Evolutionary conservation across 2,797 vertebrate species (phyloP).

Genomic region (Sebastes taczanowskii): DNA sequence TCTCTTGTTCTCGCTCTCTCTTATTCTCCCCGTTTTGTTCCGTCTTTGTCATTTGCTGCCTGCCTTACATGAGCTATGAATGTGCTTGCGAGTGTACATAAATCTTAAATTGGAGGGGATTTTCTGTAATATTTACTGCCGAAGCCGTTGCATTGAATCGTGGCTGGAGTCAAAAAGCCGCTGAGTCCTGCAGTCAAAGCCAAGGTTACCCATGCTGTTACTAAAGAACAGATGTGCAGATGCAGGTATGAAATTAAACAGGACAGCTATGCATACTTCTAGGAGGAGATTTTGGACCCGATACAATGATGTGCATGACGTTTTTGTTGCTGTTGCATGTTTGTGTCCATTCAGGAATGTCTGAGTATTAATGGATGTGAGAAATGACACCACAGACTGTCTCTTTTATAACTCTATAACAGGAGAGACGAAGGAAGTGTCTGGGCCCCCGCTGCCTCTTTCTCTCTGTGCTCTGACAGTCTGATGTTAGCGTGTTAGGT

Average conservation of each 20-base stretch:
- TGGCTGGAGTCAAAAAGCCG: conserved; percentile 33
- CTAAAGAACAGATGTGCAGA: conserved; percentile 41
- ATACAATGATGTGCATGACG: not conserved
- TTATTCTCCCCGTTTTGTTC: not conserved
- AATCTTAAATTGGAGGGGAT: conserved; percentile 29
- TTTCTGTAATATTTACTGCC: conserved; percentile 39
- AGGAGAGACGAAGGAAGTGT: not conserved
- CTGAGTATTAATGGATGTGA: conserved; percentile 1
- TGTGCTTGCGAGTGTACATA: conserved; percentile 13
- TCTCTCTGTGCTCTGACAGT: conserved; percentile 16
- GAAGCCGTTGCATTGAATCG: conserved; percentile 42
- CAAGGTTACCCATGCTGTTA: conserved; percentile 32
- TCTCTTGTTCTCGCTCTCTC: conserved; percentile 14
- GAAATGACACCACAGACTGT: conserved; percentile 33
- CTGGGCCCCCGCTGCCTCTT: not conserved
- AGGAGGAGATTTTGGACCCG: not conserved
- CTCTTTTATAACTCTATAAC: conserved; percentile 21
- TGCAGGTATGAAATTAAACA: conserved; percentile 21
- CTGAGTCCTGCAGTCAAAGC: conserved; percentile 29
- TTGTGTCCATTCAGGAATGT: not conserved
- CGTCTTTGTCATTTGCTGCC: conserved; percentile 48
- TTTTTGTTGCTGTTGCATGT: conserved; percentile 1
- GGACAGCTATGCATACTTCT: not conserved
- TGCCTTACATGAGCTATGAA: conserved; percentile 16
- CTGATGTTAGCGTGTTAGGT: conserved; percentile 50